Evolutionary conservation across 2,888 invertebrate species (phyloP).

Genomic region (Blastobasis adustella): DNA sequence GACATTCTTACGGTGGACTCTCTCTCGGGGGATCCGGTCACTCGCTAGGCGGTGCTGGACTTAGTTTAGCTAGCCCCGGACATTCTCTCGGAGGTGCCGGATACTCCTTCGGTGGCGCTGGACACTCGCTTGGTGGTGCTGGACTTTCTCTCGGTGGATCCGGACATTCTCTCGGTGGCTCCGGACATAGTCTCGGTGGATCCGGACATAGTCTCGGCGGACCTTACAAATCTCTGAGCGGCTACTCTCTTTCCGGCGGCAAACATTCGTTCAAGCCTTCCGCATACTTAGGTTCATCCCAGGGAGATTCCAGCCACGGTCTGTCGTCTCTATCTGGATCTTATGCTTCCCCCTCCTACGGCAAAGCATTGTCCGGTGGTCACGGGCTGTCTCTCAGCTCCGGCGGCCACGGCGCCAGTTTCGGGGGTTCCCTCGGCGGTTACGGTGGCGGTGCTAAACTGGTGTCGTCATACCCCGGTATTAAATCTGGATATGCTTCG

Average conservation of each 20-base stretch:
- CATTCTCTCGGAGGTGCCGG: slow-evolving; percentile 22
- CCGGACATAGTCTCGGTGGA: slow-evolving; percentile 7
- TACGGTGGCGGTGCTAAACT: slow-evolving; percentile 46
- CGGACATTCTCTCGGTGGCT: slow-evolving; percentile 16
- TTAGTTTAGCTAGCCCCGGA: slow-evolving; percentile 18
- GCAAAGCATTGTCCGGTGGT: slow-evolving; percentile 24
- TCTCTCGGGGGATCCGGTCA: slow-evolving; percentile 8
- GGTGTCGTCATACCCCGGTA: slow-evolving; percentile 42
- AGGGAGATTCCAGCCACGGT: slow-evolving; percentile 45
- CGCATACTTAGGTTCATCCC: slow-evolving; percentile 56
- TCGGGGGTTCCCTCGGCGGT: slow-evolving; percentile 38
- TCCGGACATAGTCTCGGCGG: slow-evolving; percentile 23
- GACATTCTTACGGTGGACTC: slow-evolving; percentile 16
- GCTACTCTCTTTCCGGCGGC: slow-evolving; percentile 40
- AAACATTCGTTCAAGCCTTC: slow-evolving; percentile 64
- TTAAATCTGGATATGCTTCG: slow-evolving; percentile 33
- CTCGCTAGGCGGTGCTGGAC: slow-evolving; percentile 12
- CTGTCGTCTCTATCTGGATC: slow-evolving; percentile 40
- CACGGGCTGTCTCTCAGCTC: slow-evolving; percentile 32
- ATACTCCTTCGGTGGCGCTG: slow-evolving; percentile 18
- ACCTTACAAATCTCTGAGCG: slow-evolving; percentile 37
- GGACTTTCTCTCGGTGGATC: slow-evolving; percentile 21
- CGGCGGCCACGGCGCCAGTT: slow-evolving; percentile 37
- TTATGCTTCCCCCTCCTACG: slow-evolving; percentile 41
- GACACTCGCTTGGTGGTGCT: slow-evolving; percentile 12